Evolutionary conservation across 2,797 vertebrate species (phyloP), one percentile per base, ranked within the genome.

Genomic region (Brachyalestes nurse): DNA sequence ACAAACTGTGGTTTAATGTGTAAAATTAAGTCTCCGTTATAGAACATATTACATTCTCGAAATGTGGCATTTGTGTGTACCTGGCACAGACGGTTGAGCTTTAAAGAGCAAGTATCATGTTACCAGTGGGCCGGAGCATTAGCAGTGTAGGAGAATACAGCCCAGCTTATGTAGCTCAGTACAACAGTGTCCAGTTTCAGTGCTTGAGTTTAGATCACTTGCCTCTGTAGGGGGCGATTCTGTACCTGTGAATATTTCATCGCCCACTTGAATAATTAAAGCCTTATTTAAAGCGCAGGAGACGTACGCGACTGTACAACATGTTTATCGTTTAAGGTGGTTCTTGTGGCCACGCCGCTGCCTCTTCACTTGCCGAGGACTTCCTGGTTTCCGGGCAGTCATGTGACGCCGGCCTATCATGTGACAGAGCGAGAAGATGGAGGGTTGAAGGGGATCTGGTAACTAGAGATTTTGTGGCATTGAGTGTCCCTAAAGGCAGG

Each of bases 371-470:
- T 12, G 16, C 17, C 16, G 70, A 42, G 23, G 42, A 83, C 79
- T 84, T 87, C 80, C 80, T 77, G 49, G 25, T 84, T 83, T 84
- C 66, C 71, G 19, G 67, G 58, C 21, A 71, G 77, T 85, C 87
- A 80, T 55, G 72, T 86, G 86, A 87, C 86, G 74, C 66, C 75
- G 53, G 49, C 57, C 62, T 86, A 83, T 86, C 80, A 86, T 81
- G 81, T 85, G 86, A 78, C 80, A 71, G 73, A 65, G 69, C 38
- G 58, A 78, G 71, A 77, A 85, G 76, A 74, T 70, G 19, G 47
- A 79, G 67, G 80, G 77, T 85, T 87, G 79, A 89, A 93, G 88
- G 89, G 84, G 88, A 90, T 86, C 86, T 79, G 83, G 91, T 91
- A 93, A 94, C 89, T 47, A 13, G 86, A 93, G 85, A 90, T 87